Percentiles rank a stretch among this genome's conserved stretches.
Evolutionary conservation across 1,140 invertebrate species (phyloP).

Genomic region (Elymnias hypermnestra): DNA sequence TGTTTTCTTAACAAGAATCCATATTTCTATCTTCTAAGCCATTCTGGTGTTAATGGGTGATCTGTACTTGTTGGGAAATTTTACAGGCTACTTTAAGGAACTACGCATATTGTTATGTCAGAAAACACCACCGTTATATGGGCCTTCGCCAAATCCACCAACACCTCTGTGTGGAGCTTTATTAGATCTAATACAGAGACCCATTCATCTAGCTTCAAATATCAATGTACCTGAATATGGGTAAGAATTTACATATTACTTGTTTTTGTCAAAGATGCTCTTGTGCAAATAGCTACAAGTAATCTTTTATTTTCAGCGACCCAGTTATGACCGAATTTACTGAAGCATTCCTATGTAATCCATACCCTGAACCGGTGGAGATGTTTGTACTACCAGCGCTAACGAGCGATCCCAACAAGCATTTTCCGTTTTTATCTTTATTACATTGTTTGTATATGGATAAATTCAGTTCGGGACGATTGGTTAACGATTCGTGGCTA

Average conservation of each 20-base stretch:
- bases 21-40: no score
- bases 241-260: constrained; percentile 39
- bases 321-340: constrained; percentile 70
- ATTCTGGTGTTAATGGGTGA: no score
- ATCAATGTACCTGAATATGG: constrained; percentile 48
- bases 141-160: constrained; percentile 81
- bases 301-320: constrained; percentile 67
- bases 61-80: background rate
- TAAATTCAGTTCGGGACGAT: constrained; percentile 36
- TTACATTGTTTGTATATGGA: constrained; percentile 46
- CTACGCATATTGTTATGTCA: constrained; percentile 83
- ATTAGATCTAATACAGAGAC: constrained; percentile 85
- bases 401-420: constrained; percentile 41
- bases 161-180: constrained; percentile 85
- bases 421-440: constrained; percentile 75
- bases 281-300: no score
- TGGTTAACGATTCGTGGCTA: constrained; percentile 66
- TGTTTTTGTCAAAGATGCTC: no score
- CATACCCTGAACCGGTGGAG: constrained; percentile 76
- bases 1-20: no score
- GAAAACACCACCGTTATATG: constrained; percentile 84
- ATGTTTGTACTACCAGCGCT: constrained; percentile 77
- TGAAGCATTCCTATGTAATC: constrained; percentile 71
- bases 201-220: constrained; percentile 77
- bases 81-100: constrained; percentile 83